These are phyloP conservation scores for Dicaeum eximium DNA, from an alignment of 2,113 vertebrate species.

Conservation along the genomic window DNA sequence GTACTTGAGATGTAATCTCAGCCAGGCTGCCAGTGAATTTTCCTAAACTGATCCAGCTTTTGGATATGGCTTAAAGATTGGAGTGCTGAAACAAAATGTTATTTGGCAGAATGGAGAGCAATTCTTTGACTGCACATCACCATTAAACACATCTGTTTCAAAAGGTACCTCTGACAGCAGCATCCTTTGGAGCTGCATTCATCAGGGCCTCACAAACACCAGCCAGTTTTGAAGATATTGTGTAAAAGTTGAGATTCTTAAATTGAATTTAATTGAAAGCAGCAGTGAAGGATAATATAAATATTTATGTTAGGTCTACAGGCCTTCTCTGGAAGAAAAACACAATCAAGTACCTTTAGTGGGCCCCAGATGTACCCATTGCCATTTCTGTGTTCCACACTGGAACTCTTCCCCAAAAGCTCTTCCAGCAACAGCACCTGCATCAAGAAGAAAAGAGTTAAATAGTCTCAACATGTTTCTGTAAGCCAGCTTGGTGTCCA, in stretches of 20 bases:
- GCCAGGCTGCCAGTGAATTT: background rate
- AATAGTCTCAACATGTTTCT: background rate
- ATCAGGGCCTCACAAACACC: background rate
- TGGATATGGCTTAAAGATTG: background rate
- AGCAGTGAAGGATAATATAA: background rate
- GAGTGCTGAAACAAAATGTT: background rate
- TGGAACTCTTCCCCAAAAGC: background rate
- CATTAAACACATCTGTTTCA: background rate
- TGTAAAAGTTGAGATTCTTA: background rate
- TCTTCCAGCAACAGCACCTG: background rate
- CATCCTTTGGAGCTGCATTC: background rate
- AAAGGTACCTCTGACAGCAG: background rate
- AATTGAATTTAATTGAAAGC: background rate
- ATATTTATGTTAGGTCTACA: background rate
- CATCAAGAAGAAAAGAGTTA: background rate
- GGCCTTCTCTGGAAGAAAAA: background rate
- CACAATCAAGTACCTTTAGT: background rate
- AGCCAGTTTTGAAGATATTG: background rate
- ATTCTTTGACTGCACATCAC: background rate
- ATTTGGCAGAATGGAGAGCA: background rate
- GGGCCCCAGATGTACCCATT: background rate
- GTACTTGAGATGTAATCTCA: background rate
- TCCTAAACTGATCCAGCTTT: background rate
- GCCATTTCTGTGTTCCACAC: background rate
- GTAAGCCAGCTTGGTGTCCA: accelerated